These are phyloP conservation scores for Tamias sibiricus DNA, from an alignment of 2,113 vertebrate species.

Conservation along the genomic window DNA sequence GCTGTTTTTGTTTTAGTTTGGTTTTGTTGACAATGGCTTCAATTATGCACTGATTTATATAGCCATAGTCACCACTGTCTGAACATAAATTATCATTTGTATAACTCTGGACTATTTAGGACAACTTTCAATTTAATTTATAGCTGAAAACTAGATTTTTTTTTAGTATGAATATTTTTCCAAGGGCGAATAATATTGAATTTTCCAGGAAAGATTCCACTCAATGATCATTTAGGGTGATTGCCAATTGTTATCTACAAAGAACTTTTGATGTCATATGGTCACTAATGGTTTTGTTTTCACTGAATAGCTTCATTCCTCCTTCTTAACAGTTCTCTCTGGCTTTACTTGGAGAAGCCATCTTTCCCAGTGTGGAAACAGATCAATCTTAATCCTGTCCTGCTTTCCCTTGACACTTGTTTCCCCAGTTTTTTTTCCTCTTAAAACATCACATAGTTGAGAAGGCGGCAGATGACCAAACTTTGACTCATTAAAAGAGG, in stretches of 20 bases:
- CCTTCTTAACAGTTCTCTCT: not conserved
- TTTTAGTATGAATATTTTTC: not conserved
- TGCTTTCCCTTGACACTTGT: not conserved
- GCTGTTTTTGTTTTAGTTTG: not conserved
- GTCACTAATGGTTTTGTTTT: not conserved
- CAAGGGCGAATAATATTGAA: not conserved
- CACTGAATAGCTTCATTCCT: not conserved
- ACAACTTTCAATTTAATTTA: not conserved
- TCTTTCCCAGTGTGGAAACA: not conserved
- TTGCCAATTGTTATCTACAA: not conserved
- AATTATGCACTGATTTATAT: not conserved
- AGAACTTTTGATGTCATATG: not conserved
- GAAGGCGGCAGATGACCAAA: not conserved
- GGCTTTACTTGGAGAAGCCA: not conserved
- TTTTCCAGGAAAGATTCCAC: not conserved
- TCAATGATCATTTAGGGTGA: not conserved
- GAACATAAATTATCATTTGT: not conserved
- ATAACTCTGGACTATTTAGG: not conserved
- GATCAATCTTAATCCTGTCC: not conserved
- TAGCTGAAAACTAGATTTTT: not conserved
- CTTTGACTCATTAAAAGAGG: not conserved
- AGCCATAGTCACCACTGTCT: not conserved
- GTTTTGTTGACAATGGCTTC: not conserved
- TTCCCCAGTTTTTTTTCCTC: constrained; percentile 7
- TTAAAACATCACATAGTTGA: not conserved